Conservation (phyloP, 2,797 vertebrate genomes). For the Phoebastria nigripes region DNA sequence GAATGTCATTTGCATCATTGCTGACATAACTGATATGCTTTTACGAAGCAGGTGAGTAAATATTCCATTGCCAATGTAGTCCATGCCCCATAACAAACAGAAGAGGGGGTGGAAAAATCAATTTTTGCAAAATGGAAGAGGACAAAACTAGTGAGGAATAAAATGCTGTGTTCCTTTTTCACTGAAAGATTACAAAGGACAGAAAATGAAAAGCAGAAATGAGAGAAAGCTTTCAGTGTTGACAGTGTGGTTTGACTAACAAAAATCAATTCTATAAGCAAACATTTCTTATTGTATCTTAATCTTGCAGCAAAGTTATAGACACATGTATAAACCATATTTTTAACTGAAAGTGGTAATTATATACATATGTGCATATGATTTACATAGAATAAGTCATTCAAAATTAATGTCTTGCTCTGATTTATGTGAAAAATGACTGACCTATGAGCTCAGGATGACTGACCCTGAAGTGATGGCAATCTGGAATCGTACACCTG, state of each 20-base stretch:
- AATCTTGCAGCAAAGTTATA: neutral
- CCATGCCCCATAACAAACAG: neutral
- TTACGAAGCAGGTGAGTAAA: neutral
- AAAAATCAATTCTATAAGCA: neutral
- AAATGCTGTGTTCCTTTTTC: neutral
- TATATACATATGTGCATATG: rapidly evolving
- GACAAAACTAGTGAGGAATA: neutral
- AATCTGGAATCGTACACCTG: neutral
- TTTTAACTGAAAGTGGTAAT: neutral
- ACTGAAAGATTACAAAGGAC: neutral
- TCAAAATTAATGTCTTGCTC: neutral
- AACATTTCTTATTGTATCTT: neutral
- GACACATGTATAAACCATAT: neutral
- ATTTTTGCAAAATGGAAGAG: neutral
- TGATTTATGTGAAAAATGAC: neutral
- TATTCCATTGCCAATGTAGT: neutral
- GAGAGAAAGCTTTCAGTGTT: neutral
- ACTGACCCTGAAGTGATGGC: neutral
- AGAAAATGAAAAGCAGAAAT: neutral
- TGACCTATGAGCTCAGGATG: neutral
- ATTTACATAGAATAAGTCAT: neutral
- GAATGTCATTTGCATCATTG: neutral
- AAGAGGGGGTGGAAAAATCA: neutral
- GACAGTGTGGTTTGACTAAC: neutral
- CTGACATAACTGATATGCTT: neutral